Conservation (phyloP, 2,888 invertebrate genomes). For the Pyrgus malvae region DNA sequence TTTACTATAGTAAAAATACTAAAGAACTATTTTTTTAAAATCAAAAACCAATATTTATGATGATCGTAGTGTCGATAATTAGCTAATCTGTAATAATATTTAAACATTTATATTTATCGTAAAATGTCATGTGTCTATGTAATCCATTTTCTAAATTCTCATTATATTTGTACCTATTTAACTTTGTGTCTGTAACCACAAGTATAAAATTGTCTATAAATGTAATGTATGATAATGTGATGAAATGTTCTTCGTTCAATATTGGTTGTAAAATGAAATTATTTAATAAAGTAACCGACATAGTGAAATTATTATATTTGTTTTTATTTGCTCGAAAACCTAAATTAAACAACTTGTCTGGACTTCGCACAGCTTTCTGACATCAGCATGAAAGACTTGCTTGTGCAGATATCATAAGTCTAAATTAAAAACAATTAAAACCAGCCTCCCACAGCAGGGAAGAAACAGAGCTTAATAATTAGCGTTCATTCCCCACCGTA, state of each 20-base stretch:
- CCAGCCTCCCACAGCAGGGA: too few species aligned
- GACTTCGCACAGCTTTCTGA: too few species aligned
- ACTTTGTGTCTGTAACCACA: constrained; percentile 73
- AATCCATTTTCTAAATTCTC: constrained; percentile 51
- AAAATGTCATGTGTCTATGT: constrained; percentile 44
- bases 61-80: constrained; percentile 34
- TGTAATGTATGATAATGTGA: constrained; percentile 70
- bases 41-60: constrained; percentile 8
- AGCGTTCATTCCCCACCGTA: too few species aligned
- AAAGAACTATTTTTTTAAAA: neutral
- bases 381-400: too few species aligned
- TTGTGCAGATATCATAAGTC: too few species aligned
- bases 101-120: constrained; percentile 32
- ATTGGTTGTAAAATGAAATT: constrained; percentile 79
- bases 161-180: constrained; percentile 55
- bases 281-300: constrained; percentile 79
- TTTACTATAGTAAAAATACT: too few species aligned
- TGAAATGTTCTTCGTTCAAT: constrained; percentile 75
- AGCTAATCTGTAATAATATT: constrained; percentile 49
- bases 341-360: neutral
- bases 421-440: too few species aligned
- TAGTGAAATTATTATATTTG: constrained; percentile 30
- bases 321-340: neutral
- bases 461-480: too few species aligned
- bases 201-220: constrained; percentile 57